Conservation (phyloP, 2,797 vertebrate genomes). For the Tragelaphus eurycerus region DNA sequence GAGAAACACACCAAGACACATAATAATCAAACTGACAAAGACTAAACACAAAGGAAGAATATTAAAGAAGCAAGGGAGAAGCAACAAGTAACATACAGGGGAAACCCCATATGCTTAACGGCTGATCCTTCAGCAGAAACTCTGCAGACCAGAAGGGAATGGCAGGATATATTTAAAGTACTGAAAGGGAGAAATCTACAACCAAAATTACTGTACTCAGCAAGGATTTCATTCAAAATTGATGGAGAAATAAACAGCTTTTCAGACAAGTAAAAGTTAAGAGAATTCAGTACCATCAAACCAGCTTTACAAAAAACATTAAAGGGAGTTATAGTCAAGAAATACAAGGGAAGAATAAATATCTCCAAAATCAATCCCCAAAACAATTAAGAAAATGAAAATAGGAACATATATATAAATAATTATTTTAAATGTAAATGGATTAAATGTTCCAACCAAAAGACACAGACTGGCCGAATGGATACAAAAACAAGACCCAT, state of each 20-base stretch:
- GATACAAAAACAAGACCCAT: background rate
- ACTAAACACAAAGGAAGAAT: background rate
- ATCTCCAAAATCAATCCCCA: background rate
- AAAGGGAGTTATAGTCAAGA: background rate
- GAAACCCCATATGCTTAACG: background rate
- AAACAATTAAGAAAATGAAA: background rate
- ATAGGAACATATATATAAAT: background rate
- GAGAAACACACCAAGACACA: background rate
- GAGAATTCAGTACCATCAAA: background rate
- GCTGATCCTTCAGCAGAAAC: background rate
- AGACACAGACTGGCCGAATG: background rate
- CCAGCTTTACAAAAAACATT: background rate
- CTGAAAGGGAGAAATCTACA: background rate
- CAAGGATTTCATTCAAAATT: background rate
- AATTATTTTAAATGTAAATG: background rate
- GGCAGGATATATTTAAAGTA: background rate
- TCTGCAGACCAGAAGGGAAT: background rate
- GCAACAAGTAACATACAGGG: background rate
- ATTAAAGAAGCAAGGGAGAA: background rate
- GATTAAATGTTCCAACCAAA: background rate
- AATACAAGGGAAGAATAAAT: background rate
- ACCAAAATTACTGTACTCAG: background rate
- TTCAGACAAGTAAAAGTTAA: background rate
- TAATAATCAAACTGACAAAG: background rate
- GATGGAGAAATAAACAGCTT: background rate